These are phyloP conservation scores for Phalacrocorax pelagicus DNA, from an alignment of 2,113 vertebrate species.

Conservation along the genomic window DNA sequence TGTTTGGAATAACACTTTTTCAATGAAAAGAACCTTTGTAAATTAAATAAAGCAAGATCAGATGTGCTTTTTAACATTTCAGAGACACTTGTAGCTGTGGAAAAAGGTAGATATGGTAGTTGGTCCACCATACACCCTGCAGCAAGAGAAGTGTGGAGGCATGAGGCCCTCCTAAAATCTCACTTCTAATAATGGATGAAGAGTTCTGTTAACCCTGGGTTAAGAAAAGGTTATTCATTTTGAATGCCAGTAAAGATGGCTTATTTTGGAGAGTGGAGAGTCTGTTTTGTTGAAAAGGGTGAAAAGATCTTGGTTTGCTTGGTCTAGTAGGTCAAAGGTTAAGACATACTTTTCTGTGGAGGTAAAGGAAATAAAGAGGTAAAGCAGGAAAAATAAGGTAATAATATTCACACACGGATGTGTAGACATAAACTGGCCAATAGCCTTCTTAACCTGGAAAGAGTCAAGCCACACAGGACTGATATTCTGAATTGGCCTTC, in stretches of 20 bases:
- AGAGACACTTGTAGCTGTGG: not conserved
- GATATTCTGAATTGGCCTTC: not conserved
- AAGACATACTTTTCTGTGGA: not conserved
- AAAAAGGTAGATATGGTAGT: not conserved
- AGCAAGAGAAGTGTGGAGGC: not conserved
- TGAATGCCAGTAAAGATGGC: not conserved
- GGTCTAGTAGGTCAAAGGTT: not conserved
- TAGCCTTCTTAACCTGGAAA: not conserved
- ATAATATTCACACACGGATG: not conserved
- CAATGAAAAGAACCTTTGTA: not conserved
- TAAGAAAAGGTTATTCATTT: not conserved
- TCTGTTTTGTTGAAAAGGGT: not conserved
- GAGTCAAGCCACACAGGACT: not conserved
- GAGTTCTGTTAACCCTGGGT: not conserved
- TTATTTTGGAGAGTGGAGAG: not conserved
- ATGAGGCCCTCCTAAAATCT: not conserved
- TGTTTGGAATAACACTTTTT: not conserved
- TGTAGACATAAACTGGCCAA: not conserved
- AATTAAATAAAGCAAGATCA: not conserved
- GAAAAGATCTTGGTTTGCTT: not conserved
- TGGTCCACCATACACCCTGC: not conserved
- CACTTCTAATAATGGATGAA: not conserved
- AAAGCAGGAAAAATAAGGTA: not conserved
- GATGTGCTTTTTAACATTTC: not conserved
- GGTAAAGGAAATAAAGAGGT: not conserved